These are phyloP conservation scores for Eretmocerus hayati DNA, from an alignment of 2,888 invertebrate genomes.

Conservation along the genomic window DNA sequence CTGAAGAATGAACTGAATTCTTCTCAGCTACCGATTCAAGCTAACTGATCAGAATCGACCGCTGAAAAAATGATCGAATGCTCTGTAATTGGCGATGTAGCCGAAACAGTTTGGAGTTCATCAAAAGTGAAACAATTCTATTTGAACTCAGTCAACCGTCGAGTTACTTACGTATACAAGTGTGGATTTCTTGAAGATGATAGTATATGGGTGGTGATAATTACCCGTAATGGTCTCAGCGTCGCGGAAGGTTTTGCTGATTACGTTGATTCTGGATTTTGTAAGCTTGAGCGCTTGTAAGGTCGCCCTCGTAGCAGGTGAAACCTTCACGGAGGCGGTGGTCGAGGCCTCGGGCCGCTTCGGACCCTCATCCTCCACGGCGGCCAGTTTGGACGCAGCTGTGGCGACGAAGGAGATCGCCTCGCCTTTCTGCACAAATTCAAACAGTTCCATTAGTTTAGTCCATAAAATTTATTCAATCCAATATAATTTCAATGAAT, in stretches of 20 bases:
- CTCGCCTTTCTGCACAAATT: conserved; percentile 40
- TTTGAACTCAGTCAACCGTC: too few relatives aligned
- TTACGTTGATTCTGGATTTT: conserved; percentile 29
- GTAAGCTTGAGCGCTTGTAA: conserved; percentile 31
- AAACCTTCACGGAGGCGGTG: conserved; percentile 39
- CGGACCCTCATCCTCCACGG: conserved; percentile 69
- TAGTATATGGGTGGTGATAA: background rate
- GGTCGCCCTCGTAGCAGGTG: conserved; percentile 41
- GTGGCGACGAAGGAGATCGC: conserved; percentile 47
- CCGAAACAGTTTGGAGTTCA: too few relatives aligned
- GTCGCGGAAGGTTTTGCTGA: conserved; percentile 48
- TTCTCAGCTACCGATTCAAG: too few relatives aligned
- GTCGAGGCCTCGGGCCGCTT: conserved; percentile 54
- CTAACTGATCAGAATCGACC: too few relatives aligned
- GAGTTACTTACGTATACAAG: too few relatives aligned
- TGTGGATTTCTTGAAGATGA: background rate
- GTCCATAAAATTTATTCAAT: background rate
- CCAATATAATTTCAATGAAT: too few relatives aligned
- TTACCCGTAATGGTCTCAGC: conserved; percentile 66
- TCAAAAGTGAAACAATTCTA: too few relatives aligned
- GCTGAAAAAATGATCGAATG: too few relatives aligned
- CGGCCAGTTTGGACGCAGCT: conserved; percentile 68
- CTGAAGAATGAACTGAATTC: too few relatives aligned
- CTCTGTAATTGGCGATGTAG: too few relatives aligned
- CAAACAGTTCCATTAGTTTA: conserved; percentile 1